These are phyloP conservation scores for Vulpes lagopus DNA, from an alignment of 2,113 vertebrate genomes.

Conservation along the genomic window DNA sequence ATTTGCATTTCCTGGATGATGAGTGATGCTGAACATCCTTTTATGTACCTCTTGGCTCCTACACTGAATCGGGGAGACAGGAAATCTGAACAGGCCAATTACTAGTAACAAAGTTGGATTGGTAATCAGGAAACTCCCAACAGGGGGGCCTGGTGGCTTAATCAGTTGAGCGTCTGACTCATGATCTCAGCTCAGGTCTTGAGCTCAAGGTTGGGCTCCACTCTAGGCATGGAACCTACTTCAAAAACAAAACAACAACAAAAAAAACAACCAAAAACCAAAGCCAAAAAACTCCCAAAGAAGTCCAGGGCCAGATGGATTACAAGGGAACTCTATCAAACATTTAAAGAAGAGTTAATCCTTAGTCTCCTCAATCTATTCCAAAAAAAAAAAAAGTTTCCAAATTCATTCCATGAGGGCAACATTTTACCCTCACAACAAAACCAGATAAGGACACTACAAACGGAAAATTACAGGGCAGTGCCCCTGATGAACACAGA, in stretches of 20 bases:
- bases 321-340: not conserved
- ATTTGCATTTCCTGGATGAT: not conserved
- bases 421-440: not conserved
- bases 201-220: not conserved
- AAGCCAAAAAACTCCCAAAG: not conserved
- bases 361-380: not conserved
- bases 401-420: not conserved
- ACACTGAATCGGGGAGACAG: not conserved
- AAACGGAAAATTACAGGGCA: not conserved
- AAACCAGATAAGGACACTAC: too few relatives aligned
- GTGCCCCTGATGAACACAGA: not conserved
- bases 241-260: not conserved
- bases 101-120: not conserved
- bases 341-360: not conserved
- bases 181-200: not conserved
- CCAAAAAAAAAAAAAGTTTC: not conserved
- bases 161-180: not conserved
- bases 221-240: not conserved
- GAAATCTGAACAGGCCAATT: not conserved
- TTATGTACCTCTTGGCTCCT: not conserved
- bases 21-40: not conserved
- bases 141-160: too few relatives aligned
- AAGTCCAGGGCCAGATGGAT: not conserved
- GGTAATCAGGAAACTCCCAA: not conserved
- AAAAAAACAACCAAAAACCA: not conserved